A percentile compares a stretch with the other conserved stretches of the same genome.
Evolutionary conservation across 2,797 vertebrate species (phyloP).

Genomic region (Parauchenoglanis punctatus): DNA sequence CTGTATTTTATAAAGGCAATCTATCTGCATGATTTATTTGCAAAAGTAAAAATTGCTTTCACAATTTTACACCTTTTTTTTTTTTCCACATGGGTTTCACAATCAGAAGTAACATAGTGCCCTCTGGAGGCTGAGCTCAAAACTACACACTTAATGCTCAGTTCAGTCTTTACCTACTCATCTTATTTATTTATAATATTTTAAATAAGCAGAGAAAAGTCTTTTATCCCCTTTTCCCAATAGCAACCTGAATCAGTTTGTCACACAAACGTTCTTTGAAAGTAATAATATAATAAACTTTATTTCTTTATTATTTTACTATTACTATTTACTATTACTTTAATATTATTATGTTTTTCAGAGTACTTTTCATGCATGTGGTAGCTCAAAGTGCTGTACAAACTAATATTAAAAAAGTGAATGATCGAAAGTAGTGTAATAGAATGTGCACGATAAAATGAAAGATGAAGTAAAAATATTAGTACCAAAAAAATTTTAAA

Average conservation of each 20-base stretch:
- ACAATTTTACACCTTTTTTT: not conserved
- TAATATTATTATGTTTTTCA: not conserved
- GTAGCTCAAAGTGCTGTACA: not conserved
- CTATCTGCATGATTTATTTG: not conserved
- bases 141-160: not conserved
- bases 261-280: not conserved
- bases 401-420: not conserved
- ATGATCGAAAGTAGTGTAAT: not conserved
- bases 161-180: not conserved
- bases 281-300: not conserved
- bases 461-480: not conserved
- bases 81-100: not conserved
- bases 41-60: not conserved
- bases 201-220: not conserved
- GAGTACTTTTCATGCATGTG: not conserved
- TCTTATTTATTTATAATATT: not conserved
- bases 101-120: slow-evolving; percentile 16
- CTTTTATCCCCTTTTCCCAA: not conserved
- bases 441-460: not conserved
- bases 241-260: not conserved
- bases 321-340: not conserved
- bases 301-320: not conserved
- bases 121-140: slow-evolving; percentile 28
- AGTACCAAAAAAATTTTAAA: not conserved
- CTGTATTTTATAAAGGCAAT: not conserved